A percentile compares a stretch with the other conserved stretches of the same genome.
These are phyloP conservation scores for Gonioctena quinquepunctata DNA, from an alignment of 1,140 invertebrate genomes.

Conservation along the genomic window DNA sequence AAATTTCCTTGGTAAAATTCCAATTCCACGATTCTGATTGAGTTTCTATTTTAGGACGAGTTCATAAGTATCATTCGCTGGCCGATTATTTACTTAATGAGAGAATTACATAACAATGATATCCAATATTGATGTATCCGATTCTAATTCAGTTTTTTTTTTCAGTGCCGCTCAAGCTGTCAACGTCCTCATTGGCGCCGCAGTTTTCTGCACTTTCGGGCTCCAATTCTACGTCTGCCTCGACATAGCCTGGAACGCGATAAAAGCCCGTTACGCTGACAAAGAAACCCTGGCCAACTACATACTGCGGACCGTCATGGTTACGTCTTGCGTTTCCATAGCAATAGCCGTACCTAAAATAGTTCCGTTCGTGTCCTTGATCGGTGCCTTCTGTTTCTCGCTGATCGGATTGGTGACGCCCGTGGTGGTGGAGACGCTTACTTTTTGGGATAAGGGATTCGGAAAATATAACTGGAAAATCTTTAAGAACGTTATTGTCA, in stretches of 20 bases:
- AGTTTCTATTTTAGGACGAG: no score
- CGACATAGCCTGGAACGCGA: constrained; percentile 75
- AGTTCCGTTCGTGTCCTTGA: constrained; percentile 87
- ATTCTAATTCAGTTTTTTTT: constrained; percentile 27
- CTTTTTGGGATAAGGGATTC: constrained; percentile 76
- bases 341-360: constrained; percentile 88
- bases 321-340: constrained; percentile 71
- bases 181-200: constrained; percentile 82
- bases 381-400: constrained; percentile 93
- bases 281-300: constrained; percentile 76
- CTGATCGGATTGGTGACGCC: constrained; percentile 91
- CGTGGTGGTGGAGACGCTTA: constrained; percentile 83
- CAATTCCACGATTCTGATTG: no score
- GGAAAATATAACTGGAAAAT: constrained; percentile 72
- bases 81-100: no score
- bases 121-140: no score
- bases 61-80: no score
- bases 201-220: constrained; percentile 92
- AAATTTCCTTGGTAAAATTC: no score
- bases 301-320: constrained; percentile 69
- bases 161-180: constrained; percentile 82
- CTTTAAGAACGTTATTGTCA: constrained; percentile 76
- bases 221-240: constrained; percentile 95
- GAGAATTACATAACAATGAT: no score
- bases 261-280: constrained; percentile 73